Base-by-base conservation (phyloP, 2,113 vertebrate genomes). In the Melanerpes aurifrons region DNA sequence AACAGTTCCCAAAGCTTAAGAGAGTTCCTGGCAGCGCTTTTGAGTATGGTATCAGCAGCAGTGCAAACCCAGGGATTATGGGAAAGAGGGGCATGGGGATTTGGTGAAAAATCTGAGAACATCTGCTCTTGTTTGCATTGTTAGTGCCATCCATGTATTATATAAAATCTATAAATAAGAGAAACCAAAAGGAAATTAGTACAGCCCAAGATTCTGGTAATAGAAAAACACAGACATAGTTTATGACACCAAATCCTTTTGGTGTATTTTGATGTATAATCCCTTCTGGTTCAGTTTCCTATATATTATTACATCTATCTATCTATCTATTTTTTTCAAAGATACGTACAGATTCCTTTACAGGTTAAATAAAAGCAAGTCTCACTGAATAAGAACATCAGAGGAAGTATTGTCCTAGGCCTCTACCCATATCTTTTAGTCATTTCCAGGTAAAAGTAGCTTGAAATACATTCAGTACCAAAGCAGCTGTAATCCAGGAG, bases 311-410 rank as follows among this genome's bases (percentile, higher is more conserved):
- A 69, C 81, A 73, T 95, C 81, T 92, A 83, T 94, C 92, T 90
- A 96, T 94, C 92, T 37, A 96, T 78, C 40, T 40, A 40, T 40
- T 40, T 95, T 96, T 92, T 91, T 82, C 90, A 92, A 92, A 96
- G 92, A 93, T 96, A 95, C 84, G 93, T 83, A 92, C 94, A 79
- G 88, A 86, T 85, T 87, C 84, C 92, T 97, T 97, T 94, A 92
- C 87, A 97, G 94, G 86, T 96, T 97, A 97, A 96, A 86, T 94
- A 96, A 96, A 95, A 95, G 93, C 90, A 95, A 93, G 61, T 97
- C 88, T 66, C 87, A 97, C 71, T 29, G 69, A 89, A 92, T 93
- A 93, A 94, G 91, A 95, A 95, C 96, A 97, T 97, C 96, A 96
- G 62, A 83, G 82, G 85, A 93, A 94, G 66, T 94, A 88, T 89